Evolutionary conservation across 2,797 vertebrate species (phyloP).

Genomic region (Leptatherina wallacei): DNA sequence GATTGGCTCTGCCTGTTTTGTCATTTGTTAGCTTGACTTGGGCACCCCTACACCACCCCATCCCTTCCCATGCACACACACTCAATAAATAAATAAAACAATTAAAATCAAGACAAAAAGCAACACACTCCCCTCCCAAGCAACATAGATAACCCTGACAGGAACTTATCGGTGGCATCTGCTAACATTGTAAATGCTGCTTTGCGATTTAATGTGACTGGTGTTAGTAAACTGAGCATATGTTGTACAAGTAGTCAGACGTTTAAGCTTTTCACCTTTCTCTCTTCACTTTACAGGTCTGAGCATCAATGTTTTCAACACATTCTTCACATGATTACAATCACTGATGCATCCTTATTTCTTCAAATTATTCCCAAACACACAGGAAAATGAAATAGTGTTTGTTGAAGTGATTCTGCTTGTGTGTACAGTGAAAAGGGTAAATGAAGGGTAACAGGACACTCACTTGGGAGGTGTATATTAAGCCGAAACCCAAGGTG

Average conservation of each 20-base stretch:
- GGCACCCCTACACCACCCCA: conserved; percentile 22
- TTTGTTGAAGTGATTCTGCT: not conserved
- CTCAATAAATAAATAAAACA: not conserved
- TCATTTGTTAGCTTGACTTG: conserved; percentile 74
- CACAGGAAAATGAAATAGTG: not conserved
- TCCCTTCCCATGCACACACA: not conserved
- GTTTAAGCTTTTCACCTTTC: conserved; percentile 11
- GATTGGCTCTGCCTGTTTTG: conserved; percentile 74
- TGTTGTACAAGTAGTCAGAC: not conserved
- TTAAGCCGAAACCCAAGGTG: conserved; percentile 67
- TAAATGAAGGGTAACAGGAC: conserved; percentile 66
- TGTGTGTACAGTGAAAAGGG: conserved; percentile 50
- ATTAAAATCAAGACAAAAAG: conserved; percentile 16
- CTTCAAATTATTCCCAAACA: not conserved
- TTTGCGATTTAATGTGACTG: conserved; percentile 61
- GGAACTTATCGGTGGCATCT: conserved; percentile 58
- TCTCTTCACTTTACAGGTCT: not conserved
- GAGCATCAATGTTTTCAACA: not conserved
- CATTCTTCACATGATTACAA: not conserved
- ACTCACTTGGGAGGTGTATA: conserved; percentile 69
- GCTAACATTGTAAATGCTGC: conserved; percentile 48
- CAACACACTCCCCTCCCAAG: conserved; percentile 54
- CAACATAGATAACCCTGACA: conserved; percentile 65
- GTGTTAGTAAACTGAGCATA: conserved; percentile 42
- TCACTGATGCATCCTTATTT: not conserved